Evolutionary conservation across 2,888 invertebrate genomes (phyloP), one percentile per base, ranked within the genome.

Genomic region (Synergus itoensis): DNA sequence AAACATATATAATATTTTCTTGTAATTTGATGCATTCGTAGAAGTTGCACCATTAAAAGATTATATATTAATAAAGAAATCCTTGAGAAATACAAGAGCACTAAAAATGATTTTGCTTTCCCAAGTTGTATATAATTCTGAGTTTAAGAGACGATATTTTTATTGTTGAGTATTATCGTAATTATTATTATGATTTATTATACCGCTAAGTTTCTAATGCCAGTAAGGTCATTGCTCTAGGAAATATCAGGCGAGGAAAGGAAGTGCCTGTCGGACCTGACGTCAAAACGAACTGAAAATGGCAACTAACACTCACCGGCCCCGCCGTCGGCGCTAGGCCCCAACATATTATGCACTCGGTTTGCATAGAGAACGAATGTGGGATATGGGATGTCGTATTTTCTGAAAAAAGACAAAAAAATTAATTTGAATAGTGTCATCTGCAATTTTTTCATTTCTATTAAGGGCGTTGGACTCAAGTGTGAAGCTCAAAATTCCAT

Each of bases 311-410:
- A 94, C 95, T 94, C 94, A 96, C 96, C 97, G 93, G 97, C 96
- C 86, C 97, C 97, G 82, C 97, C 97, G 91, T 98, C 97, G 77
- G 97, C 97, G 82, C 97, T 98, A 75, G 98, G 98, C 45, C 98
- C 98, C 84, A 98, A 94, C 97, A 98, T 97, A 92, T 98, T 98
- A 93, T 98, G 98, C 73, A 98, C 98, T 80, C 98, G 94, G 92
- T 98, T 98, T 81, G 98, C 98, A 92, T 98, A 98, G 77, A 98
- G 94, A 84, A 98, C 98, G 92, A 98, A 98, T 11, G 98, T 98
- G 85, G 98, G 98, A 93, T 98, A 98, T 77, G 98, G 98, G 92
- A 98, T 98, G 94, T 98, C 98, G 93, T 97, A 98, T 93, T 98
- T 98, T 88, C 98, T 94, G 90, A 16, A 89, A 90, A 80, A 79